phyloP scores from a whole-genome alignment of 2,113 vertebrate species.

The Bombycilla garrulus region DNA sequence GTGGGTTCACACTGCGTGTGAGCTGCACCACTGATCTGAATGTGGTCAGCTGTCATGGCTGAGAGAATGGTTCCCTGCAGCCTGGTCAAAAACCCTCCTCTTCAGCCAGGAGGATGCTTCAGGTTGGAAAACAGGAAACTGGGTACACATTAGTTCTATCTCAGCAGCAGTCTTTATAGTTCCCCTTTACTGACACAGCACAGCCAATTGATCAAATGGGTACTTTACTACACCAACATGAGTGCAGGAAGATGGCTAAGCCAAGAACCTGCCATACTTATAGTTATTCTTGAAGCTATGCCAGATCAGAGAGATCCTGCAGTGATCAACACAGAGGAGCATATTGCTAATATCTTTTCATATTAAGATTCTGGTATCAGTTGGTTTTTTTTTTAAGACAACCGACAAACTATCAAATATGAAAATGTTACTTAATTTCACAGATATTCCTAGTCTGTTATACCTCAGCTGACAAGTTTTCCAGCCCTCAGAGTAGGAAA shows the following conservation, averaged over 20 bases:
- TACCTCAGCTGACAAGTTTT: constrained; percentile 17
- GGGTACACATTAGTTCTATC: neutral
- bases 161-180: neutral
- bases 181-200: neutral
- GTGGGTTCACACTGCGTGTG: accelerated
- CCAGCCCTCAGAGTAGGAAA: neutral
- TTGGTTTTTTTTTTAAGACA: neutral
- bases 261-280: neutral
- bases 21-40: neutral
- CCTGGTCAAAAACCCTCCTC: neutral
- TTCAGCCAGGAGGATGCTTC: neutral
- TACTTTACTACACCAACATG: neutral
- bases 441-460: constrained; percentile 4
- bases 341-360: neutral
- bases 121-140: neutral
- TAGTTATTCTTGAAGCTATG: neutral
- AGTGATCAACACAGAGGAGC: neutral
- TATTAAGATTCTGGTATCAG: neutral
- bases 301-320: neutral
- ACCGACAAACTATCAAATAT: neutral
- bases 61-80: neutral
- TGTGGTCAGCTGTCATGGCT: neutral
- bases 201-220: neutral
- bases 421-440: constrained; percentile 39
- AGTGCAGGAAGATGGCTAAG: neutral